phyloP scores from a whole-genome alignment of 2,113 vertebrate genomes.

The Otolemur garnettii region DNA sequence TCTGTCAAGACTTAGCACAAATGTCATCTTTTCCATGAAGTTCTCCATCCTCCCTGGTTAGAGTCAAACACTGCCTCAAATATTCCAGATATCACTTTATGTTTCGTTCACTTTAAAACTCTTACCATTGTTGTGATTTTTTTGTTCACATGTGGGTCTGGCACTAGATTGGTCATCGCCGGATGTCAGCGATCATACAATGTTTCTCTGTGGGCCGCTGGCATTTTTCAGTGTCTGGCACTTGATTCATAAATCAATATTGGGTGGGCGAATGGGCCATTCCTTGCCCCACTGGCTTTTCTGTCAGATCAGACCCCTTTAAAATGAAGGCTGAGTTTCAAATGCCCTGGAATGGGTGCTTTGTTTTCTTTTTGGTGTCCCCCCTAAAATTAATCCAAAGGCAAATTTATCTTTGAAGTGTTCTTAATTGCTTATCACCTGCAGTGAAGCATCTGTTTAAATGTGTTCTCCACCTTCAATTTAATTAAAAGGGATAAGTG shows the following conservation, averaged over 20 bases:
- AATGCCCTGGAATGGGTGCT: background rate
- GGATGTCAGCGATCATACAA: background rate
- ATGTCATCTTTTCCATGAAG: background rate
- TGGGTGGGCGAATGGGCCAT: background rate
- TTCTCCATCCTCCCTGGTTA: background rate
- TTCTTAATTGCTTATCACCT: slow-evolving; percentile 9
- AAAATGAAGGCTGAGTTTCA: background rate
- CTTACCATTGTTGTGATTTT: background rate
- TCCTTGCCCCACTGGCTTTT: background rate
- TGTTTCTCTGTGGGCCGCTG: background rate
- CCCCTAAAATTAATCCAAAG: slow-evolving; percentile 8
- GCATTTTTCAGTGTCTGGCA: background rate
- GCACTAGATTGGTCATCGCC: background rate
- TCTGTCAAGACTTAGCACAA: background rate
- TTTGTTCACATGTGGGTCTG: background rate
- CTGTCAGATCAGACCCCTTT: background rate
- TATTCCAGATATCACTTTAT: background rate
- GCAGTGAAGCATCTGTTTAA: background rate
- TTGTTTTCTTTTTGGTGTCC: slow-evolving; percentile 11
- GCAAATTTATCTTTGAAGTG: slow-evolving; percentile 26
- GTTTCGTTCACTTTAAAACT: background rate
- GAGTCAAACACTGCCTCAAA: background rate
- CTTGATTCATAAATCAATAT: background rate
- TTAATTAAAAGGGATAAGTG: background rate
- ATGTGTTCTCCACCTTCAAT: background rate